Percentiles rank a stretch among this genome's conserved stretches.
Evolutionary conservation across 2,113 vertebrate genomes (phyloP).

Genomic region (Epinephelus fuscoguttatus): DNA sequence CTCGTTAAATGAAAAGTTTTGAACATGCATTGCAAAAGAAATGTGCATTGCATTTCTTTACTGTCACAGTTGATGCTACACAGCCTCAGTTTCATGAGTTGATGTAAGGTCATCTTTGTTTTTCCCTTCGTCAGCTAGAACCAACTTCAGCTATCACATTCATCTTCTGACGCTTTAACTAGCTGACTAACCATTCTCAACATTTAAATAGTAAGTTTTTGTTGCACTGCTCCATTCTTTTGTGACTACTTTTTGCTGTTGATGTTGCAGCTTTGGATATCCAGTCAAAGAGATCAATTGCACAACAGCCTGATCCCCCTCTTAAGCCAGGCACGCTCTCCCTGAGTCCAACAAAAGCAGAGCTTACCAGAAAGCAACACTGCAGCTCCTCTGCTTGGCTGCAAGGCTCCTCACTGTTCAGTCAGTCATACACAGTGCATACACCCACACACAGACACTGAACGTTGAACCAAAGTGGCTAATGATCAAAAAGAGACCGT

Average conservation of each 20-base stretch:
- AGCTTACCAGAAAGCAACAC: constrained; percentile 53
- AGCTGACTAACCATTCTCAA: background rate
- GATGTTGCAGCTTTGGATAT: constrained; percentile 41
- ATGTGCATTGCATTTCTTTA: background rate
- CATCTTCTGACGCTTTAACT: background rate
- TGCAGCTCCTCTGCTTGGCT: constrained; percentile 38
- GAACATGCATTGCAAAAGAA: constrained; percentile 27
- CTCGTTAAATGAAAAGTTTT: constrained; percentile 19
- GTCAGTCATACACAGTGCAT: constrained; percentile 17
- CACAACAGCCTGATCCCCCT: constrained; percentile 45
- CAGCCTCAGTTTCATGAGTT: background rate
- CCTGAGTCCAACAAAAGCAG: constrained; percentile 44
- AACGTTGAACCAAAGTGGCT: background rate
- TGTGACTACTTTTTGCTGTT: constrained; percentile 26
- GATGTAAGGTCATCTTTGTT: constrained; percentile 7
- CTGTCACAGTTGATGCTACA: background rate
- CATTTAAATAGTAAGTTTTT: background rate
- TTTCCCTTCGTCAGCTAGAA: background rate
- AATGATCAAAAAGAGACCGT: background rate
- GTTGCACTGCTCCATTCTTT: background rate
- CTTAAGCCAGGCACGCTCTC: constrained; percentile 40
- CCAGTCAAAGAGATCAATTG: constrained; percentile 56
- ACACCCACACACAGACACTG: background rate
- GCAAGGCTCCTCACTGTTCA: constrained; percentile 4
- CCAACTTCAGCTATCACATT: background rate